Evolutionary conservation across 2,797 vertebrate genomes (phyloP), one percentile per base, ranked within the genome.

Genomic region (Rhadinocentrus ornatus): DNA sequence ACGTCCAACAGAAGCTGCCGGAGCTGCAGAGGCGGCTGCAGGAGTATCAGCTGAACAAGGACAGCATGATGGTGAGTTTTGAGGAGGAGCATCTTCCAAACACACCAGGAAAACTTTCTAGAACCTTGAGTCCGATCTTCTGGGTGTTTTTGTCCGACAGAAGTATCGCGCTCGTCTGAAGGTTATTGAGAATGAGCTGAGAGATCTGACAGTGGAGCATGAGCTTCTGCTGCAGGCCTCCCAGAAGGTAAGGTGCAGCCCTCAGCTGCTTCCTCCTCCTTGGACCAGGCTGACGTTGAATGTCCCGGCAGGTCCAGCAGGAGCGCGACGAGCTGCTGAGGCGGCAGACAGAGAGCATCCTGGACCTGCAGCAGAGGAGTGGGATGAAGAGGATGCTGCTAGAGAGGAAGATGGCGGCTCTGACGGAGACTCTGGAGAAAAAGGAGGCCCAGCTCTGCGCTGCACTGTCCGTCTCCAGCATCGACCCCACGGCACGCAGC

Each of bases 281-380:
- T 18, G 8, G 37, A 39, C 12, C 13, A 4, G 37, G 44, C 44
- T 59, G 31, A 29, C 3, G 10, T 1, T 31, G 16, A 9, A 0
- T 4, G 27, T 37, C 6, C 5, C 1, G 1, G 3, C 82, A 91
- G 90, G 63, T 90, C 0, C 39, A 88, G 77, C 57, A 24, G 63
- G 90, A 91, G 73, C 85, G 89, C 0, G 81, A 90, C 9, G 75
- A 87, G 58, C 78, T 91, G 75, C 69, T 88, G 74, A 58, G 2
- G 75, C 59, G 6, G 3, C 88, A 90, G 67, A 83, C 4, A 5
- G 61, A 82, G n/a, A 32, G 26, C 9, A 29, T 90, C 18, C 18
- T 86, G 77, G 78, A 82, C 2, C 0, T 89, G 2, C 89, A 85
- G 87, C 81, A 35, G 81, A 63, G 12, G 67, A 75, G 71, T 34